Base-by-base conservation (phyloP, 2,888 invertebrate genomes). In the Xylota segnis region DNA sequence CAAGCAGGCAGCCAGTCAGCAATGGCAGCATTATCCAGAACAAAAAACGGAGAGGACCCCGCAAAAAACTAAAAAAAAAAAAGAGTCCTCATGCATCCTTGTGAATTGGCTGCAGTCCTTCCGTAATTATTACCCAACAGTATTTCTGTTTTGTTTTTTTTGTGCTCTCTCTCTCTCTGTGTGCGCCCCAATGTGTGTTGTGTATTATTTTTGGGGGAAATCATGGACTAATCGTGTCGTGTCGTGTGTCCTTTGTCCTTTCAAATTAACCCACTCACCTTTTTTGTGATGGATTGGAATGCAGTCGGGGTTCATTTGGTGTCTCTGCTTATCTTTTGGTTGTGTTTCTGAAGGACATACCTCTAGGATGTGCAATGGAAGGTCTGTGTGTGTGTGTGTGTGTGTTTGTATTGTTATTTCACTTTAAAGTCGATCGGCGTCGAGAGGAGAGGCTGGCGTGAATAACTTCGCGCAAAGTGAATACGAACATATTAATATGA, bases 81-180 rank as follows among this genome's bases (percentile, higher is more conserved):
- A 79, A 81, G 76, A 66, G 50, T 76, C 56, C 54, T 66, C 81
- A 81, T 81, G 61, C 86, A 77, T 82, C 82, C 76, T 77, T 82
- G 76, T 86, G 86, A 77, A 86, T 77, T 82, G 86, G 81, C 72
- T 86, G 86, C 81, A 86, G 86, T 82, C 72, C 77, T 82, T 86
- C 68, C 81, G 71, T 86, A 82, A 86, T 86, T 82, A 86, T 86
- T 86, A 86, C 56, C 71, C 54, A 54, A 34, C n/a, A 23, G 23
- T 1, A 3, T 23, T 23, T 1, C 3, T 23, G 23, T 23, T 23
- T 23, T 23, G 1, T 23, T 23, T 23, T 23, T 23, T 1, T 23
- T 23, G n/a, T 12, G 54, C 56, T 66, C 58, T 61, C 45, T 50
- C 6, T 5, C 37, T 37, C 37, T 37, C 10, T 23, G 5, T 43